phyloP scores from a whole-genome alignment of 1,140 invertebrate species.

The Oscheius sp. region DNA sequence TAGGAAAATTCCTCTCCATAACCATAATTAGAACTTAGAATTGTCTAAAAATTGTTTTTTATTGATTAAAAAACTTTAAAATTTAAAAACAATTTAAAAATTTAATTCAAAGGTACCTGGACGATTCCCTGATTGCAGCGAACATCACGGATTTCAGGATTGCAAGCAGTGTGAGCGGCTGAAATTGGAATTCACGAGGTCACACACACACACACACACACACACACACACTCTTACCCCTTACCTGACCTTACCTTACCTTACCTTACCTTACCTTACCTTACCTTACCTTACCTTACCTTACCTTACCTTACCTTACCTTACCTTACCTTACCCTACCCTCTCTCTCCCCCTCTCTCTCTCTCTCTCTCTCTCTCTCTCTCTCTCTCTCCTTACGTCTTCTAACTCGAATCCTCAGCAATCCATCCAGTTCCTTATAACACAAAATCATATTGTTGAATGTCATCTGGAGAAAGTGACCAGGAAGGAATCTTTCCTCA shows the following conservation, averaged over 20 bases:
- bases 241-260: no score
- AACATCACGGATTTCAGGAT: background rate
- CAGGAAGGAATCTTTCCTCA: background rate
- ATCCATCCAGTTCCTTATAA: background rate
- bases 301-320: no score
- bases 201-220: no score
- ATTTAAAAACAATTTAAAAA: no score
- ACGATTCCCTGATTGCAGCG: background rate
- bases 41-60: background rate
- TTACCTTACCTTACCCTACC: no score
- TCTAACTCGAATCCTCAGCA: background rate
- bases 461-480: background rate
- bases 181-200: background rate
- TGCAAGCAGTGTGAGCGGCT: background rate
- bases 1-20: background rate
- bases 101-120: background rate
- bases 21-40: background rate
- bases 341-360: no score
- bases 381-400: no score
- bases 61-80: background rate
- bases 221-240: no score
- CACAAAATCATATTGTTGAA: background rate
- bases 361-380: no score
- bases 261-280: no score
- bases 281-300: no score